A percentile compares a stretch with the other conserved stretches of the same genome.
Conservation (phyloP, 2,797 vertebrate species). For the Chelonia mydas region DNA sequence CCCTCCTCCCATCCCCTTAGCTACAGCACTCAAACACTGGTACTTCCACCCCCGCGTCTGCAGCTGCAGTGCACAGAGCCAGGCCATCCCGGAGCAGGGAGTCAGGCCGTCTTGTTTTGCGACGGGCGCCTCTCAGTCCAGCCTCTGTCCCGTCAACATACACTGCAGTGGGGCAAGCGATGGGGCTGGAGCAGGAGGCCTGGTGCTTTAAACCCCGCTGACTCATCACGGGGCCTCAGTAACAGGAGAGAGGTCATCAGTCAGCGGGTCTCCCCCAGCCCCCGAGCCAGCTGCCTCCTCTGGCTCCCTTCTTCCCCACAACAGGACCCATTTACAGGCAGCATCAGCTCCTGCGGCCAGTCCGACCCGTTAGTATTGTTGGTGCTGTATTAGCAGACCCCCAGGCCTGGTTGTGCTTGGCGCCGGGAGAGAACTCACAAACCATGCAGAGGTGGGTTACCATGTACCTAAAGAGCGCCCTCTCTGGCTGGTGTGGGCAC, state of each 20-base stretch:
- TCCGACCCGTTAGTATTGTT: neutral
- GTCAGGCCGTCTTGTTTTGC: neutral
- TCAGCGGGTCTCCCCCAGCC: no score
- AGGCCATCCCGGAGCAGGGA: neutral
- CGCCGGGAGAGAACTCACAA: no score
- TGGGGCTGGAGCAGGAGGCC: neutral
- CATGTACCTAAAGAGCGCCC: no score
- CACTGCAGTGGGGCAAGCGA: neutral
- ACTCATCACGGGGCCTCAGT: no score
- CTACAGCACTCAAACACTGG: neutral
- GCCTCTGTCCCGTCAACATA: neutral
- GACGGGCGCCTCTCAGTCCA: neutral
- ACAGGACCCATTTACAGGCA: neutral
- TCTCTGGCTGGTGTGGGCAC: no score
- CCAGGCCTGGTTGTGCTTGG: neutral
- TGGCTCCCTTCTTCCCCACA: neutral
- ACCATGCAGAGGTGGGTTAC: no score
- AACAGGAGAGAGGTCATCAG: neutral
- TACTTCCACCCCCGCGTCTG: neutral
- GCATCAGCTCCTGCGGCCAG: neutral
- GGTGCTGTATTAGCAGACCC: neutral
- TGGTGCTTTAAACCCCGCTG: neutral
- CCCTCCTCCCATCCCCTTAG: neutral
- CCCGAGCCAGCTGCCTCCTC: neutral
- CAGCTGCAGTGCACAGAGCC: neutral